Evolutionary conservation across 1,140 invertebrate genomes (phyloP), one percentile per base, ranked within the genome.

Genomic region (Pogonomyrmex californicus): DNA sequence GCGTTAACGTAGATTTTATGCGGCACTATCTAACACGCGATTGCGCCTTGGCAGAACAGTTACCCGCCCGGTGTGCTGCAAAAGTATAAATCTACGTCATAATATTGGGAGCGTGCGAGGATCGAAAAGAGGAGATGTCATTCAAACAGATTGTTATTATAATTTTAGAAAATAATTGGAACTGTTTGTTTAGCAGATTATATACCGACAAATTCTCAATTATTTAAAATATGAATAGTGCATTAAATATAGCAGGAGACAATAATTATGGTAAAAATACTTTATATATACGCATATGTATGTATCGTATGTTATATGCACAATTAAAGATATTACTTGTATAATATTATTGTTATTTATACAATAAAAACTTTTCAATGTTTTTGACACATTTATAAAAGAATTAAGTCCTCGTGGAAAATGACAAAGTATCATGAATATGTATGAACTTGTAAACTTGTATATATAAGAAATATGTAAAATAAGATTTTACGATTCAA

Each of bases 341-440:
- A 23, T 23, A 23, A 23, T 23, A 23, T 23, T 23, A 23, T 23
- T 23, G 23, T 23, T 23, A 23, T 23, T 23, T 23, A 23, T 41
- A 65, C 9, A 4, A 23, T 1, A 4, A 73, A 30, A 6, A 82
- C 56, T 75, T 83, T 75, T 83, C 66, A 56, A 87, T 66, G 60
- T 60, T 51, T 56, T 87, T 49, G 58, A n/a, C 79, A 60, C 33
- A 30, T 23, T 65, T 66, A 66, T 38, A 44, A 47, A 47, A 71
- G 58, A 33, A 54, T 10, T 23, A 63, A 75, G 85, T 76, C 51
- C 60, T 85, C 75, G 56, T 17, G 41, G 30, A 47, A 49, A 66
- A 79, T 54, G 30, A 17, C 30, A 68, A 60, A 49, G 41, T 3
- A 65, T 68, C 36, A 83, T 87, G 51, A 85, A 87, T 87, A 87